Evolutionary conservation across 2,797 vertebrate genomes (phyloP), one percentile per base, ranked within the genome.

Genomic region (Hipposideros larvatus): DNA sequence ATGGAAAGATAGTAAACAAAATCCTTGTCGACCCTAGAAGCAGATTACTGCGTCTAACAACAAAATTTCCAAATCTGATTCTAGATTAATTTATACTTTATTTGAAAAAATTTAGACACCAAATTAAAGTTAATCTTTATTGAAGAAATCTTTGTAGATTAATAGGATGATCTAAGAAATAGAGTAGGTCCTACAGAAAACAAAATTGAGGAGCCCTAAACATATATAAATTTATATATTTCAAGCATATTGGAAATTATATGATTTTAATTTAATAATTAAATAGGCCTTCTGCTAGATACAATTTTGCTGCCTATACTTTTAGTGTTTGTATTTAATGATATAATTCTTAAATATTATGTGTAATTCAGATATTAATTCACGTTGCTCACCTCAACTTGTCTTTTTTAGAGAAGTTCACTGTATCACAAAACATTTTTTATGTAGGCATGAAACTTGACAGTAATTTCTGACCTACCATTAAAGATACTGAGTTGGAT

Each of bases 31-130:
- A 86, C 21, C 19, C 26, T 91, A 28, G 70, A 92, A 92, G 19
- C 70, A 63, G 18, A 55, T 94, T 75, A 66, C 8, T 77, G 24
- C 9, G 5, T 46, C 6, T 0, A 63, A 13, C 24, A 85, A 65
- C 14, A 55, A 31, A 53, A 66, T 75, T 80, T 10, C 15, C 18
- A 85, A 85, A 90, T 80, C n/a, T 65, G 59, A 75, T 59, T 92
- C 37, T 74, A 68, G 68, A 68, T 82, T 84, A 61, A 59, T 84
- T 83, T 21, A 19, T 95, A n/a, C 15, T 94, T 93, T 91, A 37
- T 89, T 80, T 59, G 41, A 79, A 92, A 92, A 87, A 75, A 41
- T 66, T 22, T 48, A 61, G 28, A 77, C 37, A 57, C n/a, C 48
- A 90, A 74, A 63, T 28, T 82, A 66, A 71, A 91, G n/a, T 55